Evolutionary conservation across 2,888 invertebrate genomes (phyloP).

Genomic region (Xylota sylvarum): DNA sequence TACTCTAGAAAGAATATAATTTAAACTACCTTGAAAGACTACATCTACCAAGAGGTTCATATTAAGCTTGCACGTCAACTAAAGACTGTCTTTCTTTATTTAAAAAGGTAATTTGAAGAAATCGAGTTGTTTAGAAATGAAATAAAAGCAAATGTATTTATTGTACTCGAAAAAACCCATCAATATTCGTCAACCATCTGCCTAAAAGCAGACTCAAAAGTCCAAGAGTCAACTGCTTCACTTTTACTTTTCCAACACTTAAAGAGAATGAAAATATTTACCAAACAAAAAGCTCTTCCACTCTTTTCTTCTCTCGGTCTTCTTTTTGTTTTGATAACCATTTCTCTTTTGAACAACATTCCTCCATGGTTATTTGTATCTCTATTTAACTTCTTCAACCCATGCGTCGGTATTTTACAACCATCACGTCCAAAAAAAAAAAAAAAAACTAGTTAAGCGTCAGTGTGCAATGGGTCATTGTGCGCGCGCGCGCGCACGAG

Average conservation of each 20-base stretch:
- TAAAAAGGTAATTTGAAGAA: neutral
- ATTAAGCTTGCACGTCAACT: too few species aligned
- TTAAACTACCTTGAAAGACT: too few species aligned
- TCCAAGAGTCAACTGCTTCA: slow-evolving; percentile 12
- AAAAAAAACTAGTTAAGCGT: slow-evolving; percentile 20
- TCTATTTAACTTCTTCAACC: slow-evolving; percentile 47
- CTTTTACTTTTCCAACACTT: slow-evolving; percentile 49
- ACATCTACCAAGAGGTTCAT: too few species aligned
- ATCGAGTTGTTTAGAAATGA: neutral
- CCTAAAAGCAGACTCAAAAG: slow-evolving; percentile 61
- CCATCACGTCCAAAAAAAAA: slow-evolving; percentile 44
- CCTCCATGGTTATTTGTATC: slow-evolving; percentile 5
- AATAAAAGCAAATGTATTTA: slow-evolving; percentile 17
- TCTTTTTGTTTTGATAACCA: slow-evolving; percentile 28
- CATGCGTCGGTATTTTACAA: slow-evolving; percentile 29
- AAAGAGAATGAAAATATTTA: slow-evolving; percentile 13
- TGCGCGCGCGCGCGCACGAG: slow-evolving; percentile 36
- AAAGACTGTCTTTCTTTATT: too few species aligned
- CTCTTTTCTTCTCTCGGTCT: slow-evolving; percentile 1
- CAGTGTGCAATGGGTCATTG: slow-evolving; percentile 58
- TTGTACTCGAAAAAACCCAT: neutral
- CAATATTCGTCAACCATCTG: slow-evolving; percentile 19
- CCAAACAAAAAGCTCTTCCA: slow-evolving; percentile 53
- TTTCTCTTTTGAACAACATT: slow-evolving; percentile 54
- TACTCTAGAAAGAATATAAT: too few species aligned